phyloP scores from a whole-genome alignment of 92 coral and sea anemone species.

The Virgularia gustaviana region DNA sequence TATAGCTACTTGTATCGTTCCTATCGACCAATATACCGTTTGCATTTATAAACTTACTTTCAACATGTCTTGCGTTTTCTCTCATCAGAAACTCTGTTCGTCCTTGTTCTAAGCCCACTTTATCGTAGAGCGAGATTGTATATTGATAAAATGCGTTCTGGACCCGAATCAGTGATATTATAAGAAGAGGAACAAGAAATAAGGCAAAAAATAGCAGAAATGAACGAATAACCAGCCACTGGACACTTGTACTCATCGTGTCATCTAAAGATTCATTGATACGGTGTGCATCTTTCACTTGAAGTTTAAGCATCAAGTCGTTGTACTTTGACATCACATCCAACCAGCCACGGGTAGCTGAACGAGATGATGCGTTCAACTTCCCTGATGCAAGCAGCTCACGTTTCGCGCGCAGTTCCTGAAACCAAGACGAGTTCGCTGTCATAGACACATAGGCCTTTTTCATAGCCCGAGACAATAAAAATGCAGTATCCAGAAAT shows the following conservation, averaged over 20 bases:
- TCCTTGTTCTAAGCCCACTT: constrained; percentile 27
- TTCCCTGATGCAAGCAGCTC: not conserved
- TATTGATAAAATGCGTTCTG: constrained; percentile 19
- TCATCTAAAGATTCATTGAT: not conserved
- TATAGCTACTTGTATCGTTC: too few relatives aligned
- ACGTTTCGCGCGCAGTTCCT: not conserved
- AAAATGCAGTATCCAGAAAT: not conserved
- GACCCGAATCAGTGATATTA: constrained; percentile 4
- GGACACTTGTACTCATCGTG: not conserved
- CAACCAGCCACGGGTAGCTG: not conserved
- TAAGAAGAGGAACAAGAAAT: constrained; percentile 3
- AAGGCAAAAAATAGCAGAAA: constrained; percentile 1
- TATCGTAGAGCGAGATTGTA: constrained; percentile 12
- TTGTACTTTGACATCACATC: constrained; percentile 1
- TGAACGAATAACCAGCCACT: constrained; percentile 4
- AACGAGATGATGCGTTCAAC: not conserved
- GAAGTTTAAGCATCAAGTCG: constrained; percentile 10
- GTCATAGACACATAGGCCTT: not conserved
- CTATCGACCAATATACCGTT: too few relatives aligned
- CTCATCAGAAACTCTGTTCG: constrained; percentile 27
- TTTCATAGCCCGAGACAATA: not conserved
- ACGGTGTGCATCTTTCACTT: not conserved
- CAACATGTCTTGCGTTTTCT: constrained; percentile 30
- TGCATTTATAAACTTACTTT: too few relatives aligned
- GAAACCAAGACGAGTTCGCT: not conserved